Conservation (phyloP, 2,797 vertebrate genomes). For the Tauraco hartlaubi region DNA sequence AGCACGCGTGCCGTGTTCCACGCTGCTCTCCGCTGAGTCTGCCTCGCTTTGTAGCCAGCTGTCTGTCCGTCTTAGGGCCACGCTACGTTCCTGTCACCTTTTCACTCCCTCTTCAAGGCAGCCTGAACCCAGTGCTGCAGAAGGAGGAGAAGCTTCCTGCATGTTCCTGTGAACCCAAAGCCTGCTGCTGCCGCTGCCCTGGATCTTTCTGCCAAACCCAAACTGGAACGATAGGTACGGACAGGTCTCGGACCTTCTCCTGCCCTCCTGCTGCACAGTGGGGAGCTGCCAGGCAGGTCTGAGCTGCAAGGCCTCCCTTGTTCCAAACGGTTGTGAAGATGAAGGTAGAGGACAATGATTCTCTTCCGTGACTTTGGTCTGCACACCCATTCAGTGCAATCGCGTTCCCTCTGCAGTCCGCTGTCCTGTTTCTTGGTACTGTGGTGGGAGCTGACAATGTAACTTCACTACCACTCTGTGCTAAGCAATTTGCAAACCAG, state of each 20-base stretch:
- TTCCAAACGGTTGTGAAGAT: not conserved
- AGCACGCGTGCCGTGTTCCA: rapidly evolving
- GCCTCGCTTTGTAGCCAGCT: rapidly evolving
- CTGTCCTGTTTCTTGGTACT: conserved; percentile 5
- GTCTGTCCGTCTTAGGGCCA: rapidly evolving
- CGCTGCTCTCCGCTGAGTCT: not conserved
- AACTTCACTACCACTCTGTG: conserved; percentile 41
- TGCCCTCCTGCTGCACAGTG: not conserved
- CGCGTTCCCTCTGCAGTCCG: not conserved
- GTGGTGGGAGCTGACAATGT: conserved; percentile 26
- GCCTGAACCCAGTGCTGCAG: not conserved
- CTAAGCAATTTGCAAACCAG: conserved; percentile 58
- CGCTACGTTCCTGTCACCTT: not conserved
- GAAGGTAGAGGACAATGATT: not conserved
- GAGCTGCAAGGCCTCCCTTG: not conserved
- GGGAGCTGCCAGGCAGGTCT: not conserved
- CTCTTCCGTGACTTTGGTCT: not conserved
- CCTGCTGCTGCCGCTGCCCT: not conserved
- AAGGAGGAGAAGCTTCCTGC: not conserved
- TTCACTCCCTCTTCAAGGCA: not conserved
- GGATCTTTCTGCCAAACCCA: not conserved
- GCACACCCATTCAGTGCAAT: not conserved
- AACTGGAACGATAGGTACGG: rapidly evolving
- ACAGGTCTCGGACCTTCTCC: rapidly evolving
- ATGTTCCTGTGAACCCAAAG: not conserved